Evolutionary conservation across 2,888 invertebrate species (phyloP).

Genomic region (Sinodicranocentrus sp.): DNA sequence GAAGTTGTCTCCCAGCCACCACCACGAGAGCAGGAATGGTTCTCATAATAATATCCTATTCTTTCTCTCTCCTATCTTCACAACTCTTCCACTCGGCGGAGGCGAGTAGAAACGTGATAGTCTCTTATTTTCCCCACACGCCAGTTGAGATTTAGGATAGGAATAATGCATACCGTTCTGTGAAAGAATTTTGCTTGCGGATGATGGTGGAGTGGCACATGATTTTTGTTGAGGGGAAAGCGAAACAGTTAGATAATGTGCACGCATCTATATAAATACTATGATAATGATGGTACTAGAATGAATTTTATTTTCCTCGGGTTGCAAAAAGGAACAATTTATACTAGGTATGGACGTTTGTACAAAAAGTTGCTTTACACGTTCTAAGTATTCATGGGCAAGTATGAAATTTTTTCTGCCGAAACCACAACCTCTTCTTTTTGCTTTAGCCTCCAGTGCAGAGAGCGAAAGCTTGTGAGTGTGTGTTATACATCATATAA

Average conservation of each 20-base stretch:
- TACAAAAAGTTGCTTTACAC: too few relatives aligned
- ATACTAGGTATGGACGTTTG: too few relatives aligned
- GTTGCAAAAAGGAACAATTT: background rate
- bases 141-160: constrained; percentile 2
- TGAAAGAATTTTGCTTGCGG: too few relatives aligned
- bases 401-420: constrained; percentile 16
- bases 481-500: background rate
- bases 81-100: too few relatives aligned
- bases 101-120: too few relatives aligned
- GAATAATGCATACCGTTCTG: too few relatives aligned
- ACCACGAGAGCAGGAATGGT: too few relatives aligned
- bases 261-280: background rate
- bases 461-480: too few relatives aligned
- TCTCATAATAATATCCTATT: too few relatives aligned
- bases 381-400: background rate
- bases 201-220: too few relatives aligned
- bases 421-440: constrained; percentile 20
- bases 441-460: constrained; percentile 13
- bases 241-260: background rate
- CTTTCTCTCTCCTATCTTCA: background rate
- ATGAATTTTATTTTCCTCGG: constrained; percentile 11
- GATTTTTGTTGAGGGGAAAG: too few relatives aligned
- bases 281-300: constrained; percentile 13
- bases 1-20: constrained; percentile 19
- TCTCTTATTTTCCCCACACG: background rate